Conservation (phyloP, 2,797 vertebrate species). For the Leuciscus waleckii region DNA sequence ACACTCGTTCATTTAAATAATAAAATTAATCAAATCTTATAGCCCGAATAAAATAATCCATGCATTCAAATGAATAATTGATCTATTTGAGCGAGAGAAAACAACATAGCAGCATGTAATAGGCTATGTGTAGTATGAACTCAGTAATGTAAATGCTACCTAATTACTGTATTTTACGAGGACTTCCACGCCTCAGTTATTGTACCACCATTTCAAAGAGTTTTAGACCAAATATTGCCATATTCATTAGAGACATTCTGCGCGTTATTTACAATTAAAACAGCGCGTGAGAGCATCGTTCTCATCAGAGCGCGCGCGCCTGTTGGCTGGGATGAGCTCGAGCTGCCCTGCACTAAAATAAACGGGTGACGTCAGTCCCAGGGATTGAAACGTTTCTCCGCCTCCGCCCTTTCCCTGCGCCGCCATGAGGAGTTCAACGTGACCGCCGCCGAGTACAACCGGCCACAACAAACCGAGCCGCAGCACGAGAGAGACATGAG, state of each 20-base stretch:
- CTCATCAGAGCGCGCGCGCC: constrained; percentile 50
- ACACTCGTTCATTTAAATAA: neutral
- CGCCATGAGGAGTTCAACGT: constrained; percentile 81
- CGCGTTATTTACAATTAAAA: constrained; percentile 5
- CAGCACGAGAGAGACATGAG: constrained; percentile 52
- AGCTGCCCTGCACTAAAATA: constrained; percentile 56
- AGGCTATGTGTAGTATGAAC: neutral
- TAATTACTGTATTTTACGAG: neutral
- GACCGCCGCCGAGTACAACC: constrained; percentile 64
- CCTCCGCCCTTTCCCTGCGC: constrained; percentile 34
- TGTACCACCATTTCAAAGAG: neutral
- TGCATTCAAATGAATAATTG: neutral
- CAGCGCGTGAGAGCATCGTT: constrained; percentile 31
- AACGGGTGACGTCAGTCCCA: constrained; percentile 69
- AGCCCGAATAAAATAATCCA: neutral
- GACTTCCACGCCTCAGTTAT: neutral
- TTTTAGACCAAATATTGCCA: neutral
- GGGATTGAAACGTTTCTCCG: constrained; percentile 57
- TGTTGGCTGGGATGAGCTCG: constrained; percentile 57
- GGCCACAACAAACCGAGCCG: constrained; percentile 41
- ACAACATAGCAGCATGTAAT: neutral
- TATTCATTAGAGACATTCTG: neutral
- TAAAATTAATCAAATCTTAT: too few relatives aligned
- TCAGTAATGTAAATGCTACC: neutral
- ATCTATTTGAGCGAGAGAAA: neutral